Percentiles rank a stretch among this genome's conserved stretches.
phyloP scores from a whole-genome alignment of 2,797 vertebrate species.

The Saxicola maurus region DNA sequence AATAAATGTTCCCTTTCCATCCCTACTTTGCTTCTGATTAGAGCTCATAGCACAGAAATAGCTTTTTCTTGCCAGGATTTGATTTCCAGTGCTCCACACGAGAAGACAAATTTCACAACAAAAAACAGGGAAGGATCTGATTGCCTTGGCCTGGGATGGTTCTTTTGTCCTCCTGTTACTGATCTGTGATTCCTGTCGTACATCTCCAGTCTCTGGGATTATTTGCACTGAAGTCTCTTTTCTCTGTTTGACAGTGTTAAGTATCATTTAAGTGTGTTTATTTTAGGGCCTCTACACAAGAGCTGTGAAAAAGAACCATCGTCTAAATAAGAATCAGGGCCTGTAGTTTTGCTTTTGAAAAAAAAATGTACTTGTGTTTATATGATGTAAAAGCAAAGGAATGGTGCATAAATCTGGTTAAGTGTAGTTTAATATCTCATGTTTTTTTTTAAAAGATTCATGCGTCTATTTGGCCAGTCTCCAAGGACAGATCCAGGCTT shows the following conservation, averaged over 20 bases:
- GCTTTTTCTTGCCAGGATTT: background rate
- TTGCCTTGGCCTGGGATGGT: background rate
- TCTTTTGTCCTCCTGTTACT: background rate
- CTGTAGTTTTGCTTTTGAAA: background rate
- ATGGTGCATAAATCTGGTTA: conserved; percentile 9
- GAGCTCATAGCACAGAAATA: background rate
- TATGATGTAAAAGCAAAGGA: background rate
- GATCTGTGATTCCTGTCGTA: background rate
- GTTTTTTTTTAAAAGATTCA: background rate
- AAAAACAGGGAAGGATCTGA: background rate
- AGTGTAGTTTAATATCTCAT: background rate
- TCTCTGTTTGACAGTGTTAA: conserved; percentile 36
- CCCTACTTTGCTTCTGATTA: background rate
- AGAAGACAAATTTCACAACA: background rate
- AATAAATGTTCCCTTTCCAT: background rate
- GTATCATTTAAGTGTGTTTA: conserved; percentile 45
- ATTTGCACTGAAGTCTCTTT: background rate
- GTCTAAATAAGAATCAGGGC: background rate
- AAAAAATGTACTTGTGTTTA: background rate
- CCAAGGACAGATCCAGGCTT: background rate
- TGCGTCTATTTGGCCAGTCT: background rate
- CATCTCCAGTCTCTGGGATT: background rate
- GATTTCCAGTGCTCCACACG: background rate
- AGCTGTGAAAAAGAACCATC: background rate
- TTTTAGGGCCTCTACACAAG: background rate